Evolutionary conservation across 1,140 invertebrate genomes (phyloP).

Genomic region (Saccostrea glomerata): DNA sequence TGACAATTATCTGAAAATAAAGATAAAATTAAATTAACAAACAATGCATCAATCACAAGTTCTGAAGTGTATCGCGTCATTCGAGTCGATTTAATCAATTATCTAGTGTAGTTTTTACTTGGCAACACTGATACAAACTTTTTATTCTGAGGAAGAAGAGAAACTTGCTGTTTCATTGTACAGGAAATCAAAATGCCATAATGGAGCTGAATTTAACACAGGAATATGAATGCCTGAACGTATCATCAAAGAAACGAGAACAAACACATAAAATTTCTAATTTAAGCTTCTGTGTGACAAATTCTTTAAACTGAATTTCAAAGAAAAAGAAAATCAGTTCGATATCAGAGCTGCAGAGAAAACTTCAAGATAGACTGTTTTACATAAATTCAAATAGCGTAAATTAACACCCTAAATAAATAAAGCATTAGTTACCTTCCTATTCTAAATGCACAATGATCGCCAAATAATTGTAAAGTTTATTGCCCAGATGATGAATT

Average conservation of each 20-base stretch:
- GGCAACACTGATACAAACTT: not conserved
- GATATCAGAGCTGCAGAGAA: not conserved
- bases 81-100: not conserved
- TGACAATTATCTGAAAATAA: not conserved
- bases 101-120: not conserved
- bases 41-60: not conserved
- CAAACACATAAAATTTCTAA: constrained; percentile 12
- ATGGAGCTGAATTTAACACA: not conserved
- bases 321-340: not conserved
- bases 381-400: not conserved
- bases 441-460: not conserved
- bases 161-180: not conserved
- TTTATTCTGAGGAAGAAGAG: not conserved
- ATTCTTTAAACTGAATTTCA: not conserved
- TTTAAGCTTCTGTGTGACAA: not conserved
- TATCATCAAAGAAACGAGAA: not conserved
- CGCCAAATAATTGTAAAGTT: not conserved
- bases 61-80: not conserved
- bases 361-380: not conserved
- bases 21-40: not conserved
- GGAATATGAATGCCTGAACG: not conserved
- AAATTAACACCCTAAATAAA: constrained; percentile 8
- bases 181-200: constrained; percentile 9
- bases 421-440: not conserved
- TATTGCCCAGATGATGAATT: not conserved